Conservation (phyloP, 2,113 vertebrate genomes). For the Eudyptes chrysolophus region DNA sequence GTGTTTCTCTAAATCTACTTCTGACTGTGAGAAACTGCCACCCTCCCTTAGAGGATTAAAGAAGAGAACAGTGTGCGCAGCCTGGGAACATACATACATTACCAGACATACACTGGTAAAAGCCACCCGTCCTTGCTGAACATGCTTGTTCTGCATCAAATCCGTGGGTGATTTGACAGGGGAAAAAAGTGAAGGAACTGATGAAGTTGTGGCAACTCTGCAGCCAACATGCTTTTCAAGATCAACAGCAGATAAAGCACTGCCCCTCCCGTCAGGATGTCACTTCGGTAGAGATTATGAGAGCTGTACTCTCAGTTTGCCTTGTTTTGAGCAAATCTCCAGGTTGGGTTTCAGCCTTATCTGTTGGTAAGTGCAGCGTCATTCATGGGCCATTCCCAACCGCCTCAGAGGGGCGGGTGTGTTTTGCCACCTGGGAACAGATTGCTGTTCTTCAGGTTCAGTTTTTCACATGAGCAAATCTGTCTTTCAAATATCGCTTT, state of each 20-base stretch:
- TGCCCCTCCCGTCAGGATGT: neutral
- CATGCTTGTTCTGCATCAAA: neutral
- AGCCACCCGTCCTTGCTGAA: neutral
- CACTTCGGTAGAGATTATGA: neutral
- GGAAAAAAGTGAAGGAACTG: neutral
- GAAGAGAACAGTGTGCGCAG: neutral
- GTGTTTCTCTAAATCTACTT: neutral
- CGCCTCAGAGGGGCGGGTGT: fast-evolving
- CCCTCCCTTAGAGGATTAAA: neutral
- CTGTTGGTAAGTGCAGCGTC: neutral
- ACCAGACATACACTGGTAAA: neutral
- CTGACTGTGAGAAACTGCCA: neutral
- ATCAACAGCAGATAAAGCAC: neutral
- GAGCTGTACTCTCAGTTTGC: neutral
- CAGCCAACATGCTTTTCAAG: neutral
- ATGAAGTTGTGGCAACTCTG: neutral
- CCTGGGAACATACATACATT: neutral
- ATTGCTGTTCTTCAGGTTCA: neutral
- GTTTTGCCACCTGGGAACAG: neutral
- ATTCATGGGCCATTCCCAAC: neutral
- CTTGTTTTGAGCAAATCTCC: neutral
- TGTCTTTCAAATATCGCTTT: neutral
- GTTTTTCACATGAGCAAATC: neutral
- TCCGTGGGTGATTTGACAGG: fast-evolving
- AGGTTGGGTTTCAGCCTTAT: slow-evolving; percentile 1